phyloP scores from a whole-genome alignment of 2,888 invertebrate genomes.

The Campopleginae sp. region DNA sequence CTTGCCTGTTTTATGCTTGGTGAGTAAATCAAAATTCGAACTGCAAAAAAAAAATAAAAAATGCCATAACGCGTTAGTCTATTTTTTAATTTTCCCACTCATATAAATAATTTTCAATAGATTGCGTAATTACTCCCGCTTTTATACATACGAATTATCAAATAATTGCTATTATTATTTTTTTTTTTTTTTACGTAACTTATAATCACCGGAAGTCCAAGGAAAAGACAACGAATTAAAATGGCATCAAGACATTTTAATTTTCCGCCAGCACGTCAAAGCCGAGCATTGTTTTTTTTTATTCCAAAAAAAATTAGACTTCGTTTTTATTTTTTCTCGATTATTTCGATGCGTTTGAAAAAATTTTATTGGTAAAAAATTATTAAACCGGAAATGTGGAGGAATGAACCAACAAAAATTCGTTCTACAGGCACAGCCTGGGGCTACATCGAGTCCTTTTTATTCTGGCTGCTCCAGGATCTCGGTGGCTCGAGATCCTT shows the following conservation, averaged over 20 bases:
- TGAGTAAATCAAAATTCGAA: slow-evolving; percentile 80
- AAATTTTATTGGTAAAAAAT: background rate
- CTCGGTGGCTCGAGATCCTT: slow-evolving; percentile 90
- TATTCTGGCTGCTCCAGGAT: slow-evolving; percentile 92
- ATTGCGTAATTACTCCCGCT: slow-evolving; percentile 59
- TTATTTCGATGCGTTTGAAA: background rate
- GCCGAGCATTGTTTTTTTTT: background rate
- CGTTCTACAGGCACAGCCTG: slow-evolving; percentile 89
- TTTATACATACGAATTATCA: background rate
- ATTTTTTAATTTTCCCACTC: background rate
- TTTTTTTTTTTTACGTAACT: slow-evolving; percentile 1
- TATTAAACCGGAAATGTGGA: background rate
- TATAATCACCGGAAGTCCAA: background rate
- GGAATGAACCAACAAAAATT: slow-evolving; percentile 15
- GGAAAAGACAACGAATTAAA: background rate
- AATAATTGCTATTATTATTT: background rate
- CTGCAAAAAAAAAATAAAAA: slow-evolving; percentile 2
- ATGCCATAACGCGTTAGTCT: background rate
- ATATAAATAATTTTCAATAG: background rate
- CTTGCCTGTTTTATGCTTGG: slow-evolving; percentile 90
- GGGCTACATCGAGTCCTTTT: slow-evolving; percentile 93
- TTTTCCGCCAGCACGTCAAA: background rate
- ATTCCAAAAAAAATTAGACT: background rate
- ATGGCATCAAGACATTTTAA: background rate
- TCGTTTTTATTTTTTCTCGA: background rate